Base-by-base conservation (phyloP, 2,888 invertebrate species). In the Temnothorax rugatulus region DNA sequence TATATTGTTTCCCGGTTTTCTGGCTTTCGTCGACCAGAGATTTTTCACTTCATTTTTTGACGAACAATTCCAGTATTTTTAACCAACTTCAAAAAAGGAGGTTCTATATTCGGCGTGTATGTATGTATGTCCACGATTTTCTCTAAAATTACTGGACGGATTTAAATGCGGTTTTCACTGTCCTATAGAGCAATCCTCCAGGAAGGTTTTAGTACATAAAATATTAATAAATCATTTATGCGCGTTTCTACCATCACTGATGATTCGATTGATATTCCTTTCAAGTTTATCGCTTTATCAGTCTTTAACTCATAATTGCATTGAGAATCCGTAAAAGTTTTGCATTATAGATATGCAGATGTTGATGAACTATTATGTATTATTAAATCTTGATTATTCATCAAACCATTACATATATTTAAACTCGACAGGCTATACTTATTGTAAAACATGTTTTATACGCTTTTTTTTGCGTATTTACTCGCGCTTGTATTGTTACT, bases 361-460 rank as follows among this genome's bases (percentile, higher is more conserved):
- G 18, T 34, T 52, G 13, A 18, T 18, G 15, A 52, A 11, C n/a
- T 21, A 13, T 41, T 73, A 25, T 41, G 4, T 18, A 57, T 11
- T 41, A 18, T 44, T 41, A 57, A 41, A 57, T 41, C 29, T 13
- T 11, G 25, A 57, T 25, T 9, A 57, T 41, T 25, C 1, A n/a
- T 44, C 13, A 57, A 57, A 41, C 3, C 59, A 8, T 74, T 71
- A 41, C 41, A 13, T 25, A 74, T 59, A 29, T 29, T 74, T 59
- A 29, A 44, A 29, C 25, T 41, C 1, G 41, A 25, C 29, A 44
- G 5, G 29, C 8, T 74, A 41, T 57, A 54, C 25, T 74, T 44
- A 25, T 38, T 71, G 7, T 74, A 25, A 74, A 29, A 74, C 18
- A 69, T 13, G 15, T 21, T 71, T 38, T 71, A 38, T 11, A 9